These are phyloP conservation scores for Charaxes varanes DNA, from an alignment of 1,140 invertebrate species.

Conservation along the genomic window DNA sequence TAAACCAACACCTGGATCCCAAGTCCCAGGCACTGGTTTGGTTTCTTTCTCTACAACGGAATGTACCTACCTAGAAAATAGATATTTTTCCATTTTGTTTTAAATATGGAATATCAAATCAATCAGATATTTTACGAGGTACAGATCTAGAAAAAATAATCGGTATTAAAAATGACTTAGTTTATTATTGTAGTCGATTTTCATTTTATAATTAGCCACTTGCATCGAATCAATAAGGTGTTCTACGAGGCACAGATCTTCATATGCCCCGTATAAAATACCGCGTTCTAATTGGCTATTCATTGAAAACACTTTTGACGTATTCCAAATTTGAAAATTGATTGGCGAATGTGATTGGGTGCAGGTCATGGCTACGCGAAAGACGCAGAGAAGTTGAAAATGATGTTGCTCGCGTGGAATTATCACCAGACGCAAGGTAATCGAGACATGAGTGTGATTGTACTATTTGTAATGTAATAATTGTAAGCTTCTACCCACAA, in stretches of 20 bases:
- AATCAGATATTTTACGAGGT: conserved; percentile 50
- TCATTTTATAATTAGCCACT: too few species aligned
- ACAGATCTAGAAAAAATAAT: conserved; percentile 5
- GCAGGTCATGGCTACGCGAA: conserved; percentile 79
- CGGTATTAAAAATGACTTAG: not conserved
- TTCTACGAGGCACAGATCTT: conserved; percentile 33
- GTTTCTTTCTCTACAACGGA: too few species aligned
- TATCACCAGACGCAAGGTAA: conserved; percentile 83
- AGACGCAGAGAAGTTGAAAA: conserved; percentile 88
- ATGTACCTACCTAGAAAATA: too few species aligned
- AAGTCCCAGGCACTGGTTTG: too few species aligned
- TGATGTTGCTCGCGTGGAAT: conserved; percentile 90
- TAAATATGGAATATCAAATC: conserved; percentile 55
- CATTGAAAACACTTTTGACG: conserved; percentile 11
- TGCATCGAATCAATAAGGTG: conserved; percentile 64
- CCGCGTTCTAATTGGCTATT: conserved; percentile 41
- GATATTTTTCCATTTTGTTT: conserved; percentile 10
- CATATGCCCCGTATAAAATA: conserved; percentile 4
- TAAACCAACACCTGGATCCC: too few species aligned
- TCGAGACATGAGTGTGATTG: too few species aligned
- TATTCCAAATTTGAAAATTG: conserved; percentile 49
- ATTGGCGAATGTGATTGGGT: conserved; percentile 69
- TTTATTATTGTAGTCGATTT: not conserved
- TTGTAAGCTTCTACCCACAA: too few species aligned
- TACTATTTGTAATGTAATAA: too few species aligned